These are phyloP conservation scores for Eulemur coronatus DNA, from an alignment of 2,797 vertebrate species.

Conservation along the genomic window DNA sequence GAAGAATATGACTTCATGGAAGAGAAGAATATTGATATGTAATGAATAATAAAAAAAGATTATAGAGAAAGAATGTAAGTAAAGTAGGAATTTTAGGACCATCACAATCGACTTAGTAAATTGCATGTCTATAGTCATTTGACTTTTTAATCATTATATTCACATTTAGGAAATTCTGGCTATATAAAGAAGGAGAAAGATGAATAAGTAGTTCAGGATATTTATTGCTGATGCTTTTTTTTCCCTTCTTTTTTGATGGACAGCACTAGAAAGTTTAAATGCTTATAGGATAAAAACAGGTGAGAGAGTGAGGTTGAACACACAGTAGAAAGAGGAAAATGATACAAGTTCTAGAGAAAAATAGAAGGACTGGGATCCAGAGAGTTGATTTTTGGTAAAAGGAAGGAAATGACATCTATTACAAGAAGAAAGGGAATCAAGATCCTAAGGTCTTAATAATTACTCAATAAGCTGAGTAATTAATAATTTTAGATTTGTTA, in stretches of 20 bases:
- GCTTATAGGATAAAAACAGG: neutral
- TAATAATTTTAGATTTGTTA: neutral
- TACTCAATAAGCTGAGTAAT: neutral
- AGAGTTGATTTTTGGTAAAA: neutral
- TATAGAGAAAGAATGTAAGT: neutral
- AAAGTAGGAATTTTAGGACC: neutral
- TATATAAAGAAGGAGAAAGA: neutral
- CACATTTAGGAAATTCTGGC: neutral
- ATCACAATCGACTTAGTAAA: neutral
- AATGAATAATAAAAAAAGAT: neutral
- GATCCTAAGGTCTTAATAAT: neutral
- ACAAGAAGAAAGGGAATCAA: neutral
- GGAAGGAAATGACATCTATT: neutral
- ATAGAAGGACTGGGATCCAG: neutral
- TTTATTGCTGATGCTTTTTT: neutral
- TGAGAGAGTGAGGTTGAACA: neutral
- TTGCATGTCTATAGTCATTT: neutral
- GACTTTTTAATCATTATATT: neutral
- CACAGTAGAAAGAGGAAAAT: neutral
- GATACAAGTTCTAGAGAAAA: neutral
- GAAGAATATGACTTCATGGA: neutral
- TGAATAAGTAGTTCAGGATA: neutral
- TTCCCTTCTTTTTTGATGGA: neutral
- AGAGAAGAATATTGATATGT: neutral
- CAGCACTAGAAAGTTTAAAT: neutral